Conservation (phyloP, 2,888 invertebrate genomes). For the Tachina grossa region DNA sequence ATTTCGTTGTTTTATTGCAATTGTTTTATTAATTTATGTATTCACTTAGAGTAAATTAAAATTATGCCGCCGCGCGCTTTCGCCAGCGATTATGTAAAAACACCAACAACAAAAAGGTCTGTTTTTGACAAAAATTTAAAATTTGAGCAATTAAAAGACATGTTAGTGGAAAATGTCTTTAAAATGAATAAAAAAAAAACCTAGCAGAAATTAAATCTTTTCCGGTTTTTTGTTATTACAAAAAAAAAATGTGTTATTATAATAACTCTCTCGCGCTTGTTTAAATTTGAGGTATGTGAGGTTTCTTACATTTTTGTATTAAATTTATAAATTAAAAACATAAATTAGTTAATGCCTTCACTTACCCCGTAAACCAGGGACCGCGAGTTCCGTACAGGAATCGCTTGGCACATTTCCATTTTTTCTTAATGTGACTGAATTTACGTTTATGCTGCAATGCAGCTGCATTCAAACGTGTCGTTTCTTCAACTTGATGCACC, state of each 20-base stretch:
- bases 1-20: background rate
- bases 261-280: constrained; percentile 21
- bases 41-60: constrained; percentile 26
- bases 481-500: constrained; percentile 84
- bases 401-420: constrained; percentile 84
- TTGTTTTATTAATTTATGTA: constrained; percentile 29
- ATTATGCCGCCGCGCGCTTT: constrained; percentile 40
- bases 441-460: constrained; percentile 83
- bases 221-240: constrained; percentile 49
- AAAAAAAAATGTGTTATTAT: constrained; percentile 17
- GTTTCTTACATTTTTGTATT: background rate
- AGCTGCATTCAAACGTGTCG: constrained; percentile 83
- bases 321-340: background rate
- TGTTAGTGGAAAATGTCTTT: constrained; percentile 31
- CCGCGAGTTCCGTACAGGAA: constrained; percentile 85
- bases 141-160: constrained; percentile 37
- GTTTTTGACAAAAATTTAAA: constrained; percentile 36
- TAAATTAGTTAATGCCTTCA: constrained; percentile 51
- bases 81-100: constrained; percentile 53
- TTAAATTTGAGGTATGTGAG: background rate
- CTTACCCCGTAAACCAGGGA: constrained; percentile 83
- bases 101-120: constrained; percentile 12
- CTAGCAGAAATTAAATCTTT: constrained; percentile 31
- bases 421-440: constrained; percentile 83
- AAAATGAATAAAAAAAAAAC: background rate